Base-by-base conservation (phyloP, 2,113 vertebrate genomes). In the Centrocercus urophasianus region DNA sequence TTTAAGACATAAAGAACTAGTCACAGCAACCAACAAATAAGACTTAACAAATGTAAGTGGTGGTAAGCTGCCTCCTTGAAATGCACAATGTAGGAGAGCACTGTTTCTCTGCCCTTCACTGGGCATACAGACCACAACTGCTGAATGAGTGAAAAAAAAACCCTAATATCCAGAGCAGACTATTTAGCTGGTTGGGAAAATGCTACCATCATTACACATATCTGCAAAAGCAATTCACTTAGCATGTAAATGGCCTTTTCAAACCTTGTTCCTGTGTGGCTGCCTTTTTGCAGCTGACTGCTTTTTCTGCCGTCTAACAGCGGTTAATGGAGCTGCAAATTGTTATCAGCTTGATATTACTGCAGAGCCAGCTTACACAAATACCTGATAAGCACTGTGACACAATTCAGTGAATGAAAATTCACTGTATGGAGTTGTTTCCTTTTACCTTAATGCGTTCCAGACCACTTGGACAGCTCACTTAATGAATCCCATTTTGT, bases 401-500 rank as follows among this genome's bases (percentile, higher is more conserved):
- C 81, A 72, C 75, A 73, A 91, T 96, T 81, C 74, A 90, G 73
- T 83, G 73, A 40, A 83, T 76, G 75, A 86, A 90, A 65, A 93
- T 79, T 88, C 75, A 57, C 65, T 69, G 70, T 83, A 80, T n/a
- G 83, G 24, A 1, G 1, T 80, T 65, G 60, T 80, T 91, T 93
- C 79, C 38, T 83, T 90, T 94, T 84, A 52, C 30, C 43, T 70
- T 90, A 96, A 89, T 89, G 74, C 61, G 40, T 95, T 96, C 96
- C 96, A 93, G 94, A 94, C 81, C 69, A 54, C 86, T 94, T 87
- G 78, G 88, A 88, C 80, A 77, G 71, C 76, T 82, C 64, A 57
- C 65, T 73, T 91, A 95, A 94, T 93, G 93, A 91, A 97, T 95
- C 42, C 60, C 32, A 74, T 93, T 95, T 95, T 95, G 71, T 4